Evolutionary conservation across 1,140 invertebrate genomes (phyloP), one percentile per base, ranked within the genome.

Genomic region (Periplaneta americana): DNA sequence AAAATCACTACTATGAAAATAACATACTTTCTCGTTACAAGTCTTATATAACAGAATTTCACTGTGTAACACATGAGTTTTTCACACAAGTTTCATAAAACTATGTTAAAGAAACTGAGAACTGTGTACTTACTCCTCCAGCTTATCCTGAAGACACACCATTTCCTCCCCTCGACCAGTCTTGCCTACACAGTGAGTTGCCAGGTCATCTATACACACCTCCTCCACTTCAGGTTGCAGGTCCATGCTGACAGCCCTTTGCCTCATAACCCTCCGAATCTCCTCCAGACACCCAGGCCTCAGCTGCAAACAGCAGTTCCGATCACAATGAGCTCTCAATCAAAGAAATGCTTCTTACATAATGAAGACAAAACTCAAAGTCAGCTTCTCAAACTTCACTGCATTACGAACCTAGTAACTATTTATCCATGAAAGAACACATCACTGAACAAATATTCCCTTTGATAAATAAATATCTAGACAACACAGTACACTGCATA

Each of bases 161-260:
- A 99, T 95, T 90, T 97, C 96, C 89, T 96, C 95, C 76, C 95
- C 96, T 87, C 94, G 95, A 80, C 92, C 93, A 34, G 93, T 95
- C 87, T 96, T 94, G 79, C 96, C 94, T 78, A 93, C 94, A 87
- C 98, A 99, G 85, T 93, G 91, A 79, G 91, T 90, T 0, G 95
- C 94, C 4, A 99, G 90, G 85, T 99, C 97, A 82, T 93, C 91
- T 1, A 99, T 88, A 86, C 98, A 99, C 57, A 91, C 91, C 85
- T 96, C 94, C 89, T 99, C 97, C 82, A 99, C 94, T 89, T 98
- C 95, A 13, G 98, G 98, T 84, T 98, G 93, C 10, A 99, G 90
- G 87, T 99, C 95, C 6, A 99, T 97, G 85, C 94, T 96, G 0
- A 96, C 90, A 5, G 98, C 97, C 83, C 98, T 89, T 86, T 97